Evolutionary conservation across 2,797 vertebrate genomes (phyloP).

Genomic region (Rhinella marina): DNA sequence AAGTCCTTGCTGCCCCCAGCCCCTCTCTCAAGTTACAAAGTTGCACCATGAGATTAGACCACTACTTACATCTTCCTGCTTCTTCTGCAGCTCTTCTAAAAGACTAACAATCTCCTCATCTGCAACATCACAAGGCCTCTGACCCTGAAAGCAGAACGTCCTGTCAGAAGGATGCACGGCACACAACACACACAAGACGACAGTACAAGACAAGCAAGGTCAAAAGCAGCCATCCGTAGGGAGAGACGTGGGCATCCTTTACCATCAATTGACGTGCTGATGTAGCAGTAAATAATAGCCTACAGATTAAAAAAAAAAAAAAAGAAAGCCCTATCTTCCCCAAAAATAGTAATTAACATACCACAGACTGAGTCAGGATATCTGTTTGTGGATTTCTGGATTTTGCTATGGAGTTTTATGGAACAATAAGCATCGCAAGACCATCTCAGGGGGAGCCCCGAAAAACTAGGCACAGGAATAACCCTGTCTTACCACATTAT

Average conservation of each 20-base stretch:
- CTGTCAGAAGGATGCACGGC: neutral
- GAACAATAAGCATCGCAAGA: neutral
- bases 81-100: slow-evolving; percentile 83
- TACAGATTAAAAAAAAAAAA: too few species aligned
- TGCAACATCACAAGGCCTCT: slow-evolving; percentile 87
- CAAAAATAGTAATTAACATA: neutral
- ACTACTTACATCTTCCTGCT: slow-evolving; percentile 83
- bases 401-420: neutral
- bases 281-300: neutral
- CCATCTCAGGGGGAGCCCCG: too few species aligned
- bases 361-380: neutral
- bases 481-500: slow-evolving; percentile 79
- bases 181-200: neutral
- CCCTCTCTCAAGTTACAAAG: too few species aligned
- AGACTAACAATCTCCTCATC: slow-evolving; percentile 83
- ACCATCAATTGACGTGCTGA: neutral
- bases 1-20: neutral
- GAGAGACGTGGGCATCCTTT: neutral
- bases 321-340: neutral
- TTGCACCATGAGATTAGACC: neutral
- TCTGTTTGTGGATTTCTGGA: neutral
- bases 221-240: neutral
- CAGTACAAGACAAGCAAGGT: neutral
- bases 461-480: neutral
- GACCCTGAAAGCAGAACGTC: slow-evolving; percentile 75